Base-by-base conservation (phyloP, 2,888 invertebrate genomes). In the Norana najaformis region DNA sequence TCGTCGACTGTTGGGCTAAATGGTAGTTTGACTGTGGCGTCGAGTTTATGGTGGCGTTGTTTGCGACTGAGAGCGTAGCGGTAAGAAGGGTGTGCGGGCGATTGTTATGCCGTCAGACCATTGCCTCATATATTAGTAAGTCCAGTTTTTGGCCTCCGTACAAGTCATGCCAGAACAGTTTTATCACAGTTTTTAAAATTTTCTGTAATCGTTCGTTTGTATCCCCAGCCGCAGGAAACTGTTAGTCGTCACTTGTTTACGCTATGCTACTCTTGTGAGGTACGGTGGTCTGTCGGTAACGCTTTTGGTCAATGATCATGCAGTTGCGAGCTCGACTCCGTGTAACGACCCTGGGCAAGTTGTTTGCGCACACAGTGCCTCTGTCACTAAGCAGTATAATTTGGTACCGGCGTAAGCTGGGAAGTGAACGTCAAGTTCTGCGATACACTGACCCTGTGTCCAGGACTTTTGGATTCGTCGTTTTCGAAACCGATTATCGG, bases 1-100 rank as follows among this genome's bases (percentile, higher is more conserved):
- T n/a, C 69, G 69, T 69, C n/a, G 69, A 69, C n/a, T 69, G n/a
- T n/a, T 69, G 30, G 69, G 69, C 69, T 69, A 69, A 69, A 69
- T 69, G 69, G 69, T 69, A 69, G 69, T 0, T 69, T n/a, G 30
- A 8, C 69, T n/a, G 69, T n/a, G 69, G 69, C n/a, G 30, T 30
- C n/a, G 30, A 8, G 69, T 69, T n/a, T n/a, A 4, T 69, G 69
- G 69, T 69, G 69, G 30, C 69, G 11, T 69, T 69, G 69, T n/a
- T n/a, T 69, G 30, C 69, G n/a, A n/a, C n/a, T 69, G 69, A 69
- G 69, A n/a, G 30, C 30, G 69, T 69, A n/a, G 69, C 69, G n/a
- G 69, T 69, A 69, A 69, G 69, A 69, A 69, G 69, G 69, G 30
- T 69, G 69, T 69, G 69, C 16, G n/a, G n/a, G n/a, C 69, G 8